Evolutionary conservation across 2,113 vertebrate genomes (phyloP).

Genomic region (human (Homo sapiens)): DNA sequence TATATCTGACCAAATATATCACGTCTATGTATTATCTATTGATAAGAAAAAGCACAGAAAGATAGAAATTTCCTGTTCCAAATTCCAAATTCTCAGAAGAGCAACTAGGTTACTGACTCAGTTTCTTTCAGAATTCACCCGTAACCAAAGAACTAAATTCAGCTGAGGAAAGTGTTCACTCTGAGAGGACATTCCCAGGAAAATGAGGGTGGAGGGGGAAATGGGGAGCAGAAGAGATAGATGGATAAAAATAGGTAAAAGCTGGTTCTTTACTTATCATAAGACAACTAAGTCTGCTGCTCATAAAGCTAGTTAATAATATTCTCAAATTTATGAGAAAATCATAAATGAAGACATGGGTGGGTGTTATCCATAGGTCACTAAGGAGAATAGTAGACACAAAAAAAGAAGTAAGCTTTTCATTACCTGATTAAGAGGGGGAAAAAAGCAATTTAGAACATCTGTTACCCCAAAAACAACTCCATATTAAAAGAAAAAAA

Average conservation of each 20-base stretch:
- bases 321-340: neutral
- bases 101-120: neutral
- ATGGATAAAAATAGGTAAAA: neutral
- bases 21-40: neutral
- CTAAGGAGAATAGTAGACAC: neutral
- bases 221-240: neutral
- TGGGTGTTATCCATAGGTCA: neutral
- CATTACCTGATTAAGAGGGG: neutral
- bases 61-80: neutral
- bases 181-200: neutral
- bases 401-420: neutral
- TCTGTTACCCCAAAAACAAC: neutral
- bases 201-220: fast-evolving
- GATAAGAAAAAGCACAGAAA: neutral
- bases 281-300: neutral
- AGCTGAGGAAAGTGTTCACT: fast-evolving
- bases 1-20: neutral
- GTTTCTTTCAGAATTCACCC: neutral
- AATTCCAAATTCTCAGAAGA: neutral
- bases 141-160: no score
- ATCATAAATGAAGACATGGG: neutral
- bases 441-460: neutral
- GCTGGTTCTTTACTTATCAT: neutral
- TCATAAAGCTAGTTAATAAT: neutral
- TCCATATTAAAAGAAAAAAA: neutral